These are phyloP conservation scores for Phasianus colchicus DNA, from an alignment of 2,113 vertebrate species.

Conservation along the genomic window DNA sequence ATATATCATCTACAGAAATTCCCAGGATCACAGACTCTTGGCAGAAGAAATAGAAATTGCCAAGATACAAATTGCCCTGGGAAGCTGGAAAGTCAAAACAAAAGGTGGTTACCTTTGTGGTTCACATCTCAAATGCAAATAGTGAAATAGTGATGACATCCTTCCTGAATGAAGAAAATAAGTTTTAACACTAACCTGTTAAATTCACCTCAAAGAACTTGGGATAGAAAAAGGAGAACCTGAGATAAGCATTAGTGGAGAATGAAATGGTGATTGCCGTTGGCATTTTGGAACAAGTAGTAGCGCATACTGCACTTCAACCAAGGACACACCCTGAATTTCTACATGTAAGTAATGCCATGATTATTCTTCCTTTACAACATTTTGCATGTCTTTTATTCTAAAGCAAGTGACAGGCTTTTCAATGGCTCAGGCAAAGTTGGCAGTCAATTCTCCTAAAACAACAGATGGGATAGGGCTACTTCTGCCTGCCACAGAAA, in stretches of 20 bases:
- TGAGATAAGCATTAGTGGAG: background rate
- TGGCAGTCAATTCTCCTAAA: constrained; percentile 8
- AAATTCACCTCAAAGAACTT: background rate
- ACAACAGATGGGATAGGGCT: constrained; percentile 30
- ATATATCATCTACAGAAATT: background rate
- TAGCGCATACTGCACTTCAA: background rate
- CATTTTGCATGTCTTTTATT: constrained; percentile 12
- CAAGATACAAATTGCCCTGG: background rate
- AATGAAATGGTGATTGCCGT: background rate
- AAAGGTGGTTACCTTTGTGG: background rate
- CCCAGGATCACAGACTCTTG: background rate
- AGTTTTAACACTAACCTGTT: background rate
- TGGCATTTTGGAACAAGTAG: background rate
- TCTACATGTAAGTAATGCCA: background rate
- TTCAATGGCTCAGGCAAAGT: background rate
- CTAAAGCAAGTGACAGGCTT: background rate
- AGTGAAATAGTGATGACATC: background rate
- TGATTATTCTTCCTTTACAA: constrained; percentile 1
- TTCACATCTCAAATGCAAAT: background rate
- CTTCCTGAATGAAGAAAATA: background rate
- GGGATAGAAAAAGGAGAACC: background rate
- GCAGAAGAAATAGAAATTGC: background rate
- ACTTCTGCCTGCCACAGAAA: background rate
- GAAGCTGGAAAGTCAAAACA: background rate
- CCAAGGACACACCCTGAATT: background rate